phyloP scores from a whole-genome alignment of 2,888 invertebrate genomes.

The Nezara viridula region DNA sequence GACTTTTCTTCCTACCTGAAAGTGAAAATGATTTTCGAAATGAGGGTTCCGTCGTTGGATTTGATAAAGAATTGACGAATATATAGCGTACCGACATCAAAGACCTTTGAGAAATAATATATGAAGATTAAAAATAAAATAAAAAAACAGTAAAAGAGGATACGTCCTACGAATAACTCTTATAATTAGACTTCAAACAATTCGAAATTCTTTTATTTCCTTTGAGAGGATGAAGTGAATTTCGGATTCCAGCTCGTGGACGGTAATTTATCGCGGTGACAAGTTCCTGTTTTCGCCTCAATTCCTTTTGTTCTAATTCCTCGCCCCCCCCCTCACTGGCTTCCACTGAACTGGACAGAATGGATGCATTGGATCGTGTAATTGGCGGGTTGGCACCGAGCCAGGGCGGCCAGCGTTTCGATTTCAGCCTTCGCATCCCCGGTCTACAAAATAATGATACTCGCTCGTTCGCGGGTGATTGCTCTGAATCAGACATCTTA shows the following conservation, averaged over 20 bases:
- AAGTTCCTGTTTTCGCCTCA: background rate
- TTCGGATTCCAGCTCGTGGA: background rate
- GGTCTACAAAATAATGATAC: background rate
- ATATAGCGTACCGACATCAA: too few relatives aligned
- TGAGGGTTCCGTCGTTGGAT: too few relatives aligned
- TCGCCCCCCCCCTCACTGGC: background rate
- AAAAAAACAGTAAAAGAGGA: background rate
- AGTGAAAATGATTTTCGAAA: too few relatives aligned
- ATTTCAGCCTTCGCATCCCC: background rate
- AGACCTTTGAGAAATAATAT: too few relatives aligned
- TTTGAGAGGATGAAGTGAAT: background rate
- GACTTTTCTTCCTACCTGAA: too few relatives aligned
- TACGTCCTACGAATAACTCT: background rate
- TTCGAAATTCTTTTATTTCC: background rate
- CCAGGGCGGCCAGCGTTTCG: background rate
- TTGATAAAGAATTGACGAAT: too few relatives aligned
- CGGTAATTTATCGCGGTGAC: background rate
- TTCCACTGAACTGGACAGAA: background rate
- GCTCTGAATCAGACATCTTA: background rate
- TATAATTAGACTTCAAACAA: background rate
- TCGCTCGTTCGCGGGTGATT: background rate
- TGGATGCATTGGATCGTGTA: background rate
- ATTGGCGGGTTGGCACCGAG: background rate
- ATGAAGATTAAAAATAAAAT: too few relatives aligned
- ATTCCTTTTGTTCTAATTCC: slow-evolving; percentile 17